These are phyloP conservation scores for Bombus balteatus DNA, from an alignment of 1,140 invertebrate species.

Conservation along the genomic window DNA sequence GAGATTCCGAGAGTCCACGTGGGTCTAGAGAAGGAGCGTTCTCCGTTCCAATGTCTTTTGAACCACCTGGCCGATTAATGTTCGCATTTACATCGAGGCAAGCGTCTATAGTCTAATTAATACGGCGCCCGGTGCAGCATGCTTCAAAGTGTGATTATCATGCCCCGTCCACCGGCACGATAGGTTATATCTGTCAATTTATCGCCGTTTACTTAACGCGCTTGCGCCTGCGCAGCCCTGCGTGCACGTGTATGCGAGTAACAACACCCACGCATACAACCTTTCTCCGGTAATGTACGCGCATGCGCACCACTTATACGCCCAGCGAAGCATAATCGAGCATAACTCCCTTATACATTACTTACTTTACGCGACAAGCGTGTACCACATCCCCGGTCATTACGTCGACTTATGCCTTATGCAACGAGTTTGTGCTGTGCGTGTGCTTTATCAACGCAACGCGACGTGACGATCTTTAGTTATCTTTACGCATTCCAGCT, in stretches of 20 bases:
- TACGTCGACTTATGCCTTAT: constrained; percentile 27
- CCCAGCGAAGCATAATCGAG: constrained; percentile 45
- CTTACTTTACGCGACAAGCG: constrained; percentile 41
- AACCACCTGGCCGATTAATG: constrained; percentile 15
- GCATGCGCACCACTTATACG: constrained; percentile 39
- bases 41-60: constrained; percentile 9
- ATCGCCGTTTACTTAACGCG: constrained; percentile 49
- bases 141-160: constrained; percentile 45
- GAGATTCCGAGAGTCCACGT: constrained; percentile 5
- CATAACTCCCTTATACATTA: constrained; percentile 40
- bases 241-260: constrained; percentile 21
- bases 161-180: neutral
- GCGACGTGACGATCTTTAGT: constrained; percentile 51
- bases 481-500: constrained; percentile 49
- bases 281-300: constrained; percentile 36
- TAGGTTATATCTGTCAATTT: constrained; percentile 57
- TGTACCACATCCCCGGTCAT: constrained; percentile 15
- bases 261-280: constrained; percentile 49
- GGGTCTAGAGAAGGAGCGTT: neutral
- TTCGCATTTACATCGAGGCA: constrained; percentile 7
- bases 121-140: neutral
- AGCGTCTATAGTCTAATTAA: constrained; percentile 54
- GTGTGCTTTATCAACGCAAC: constrained; percentile 1
- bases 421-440: constrained; percentile 9
- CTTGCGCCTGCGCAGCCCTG: neutral